Conservation (phyloP, 1,140 invertebrate species). For the Drosophila kanapiae region DNA sequence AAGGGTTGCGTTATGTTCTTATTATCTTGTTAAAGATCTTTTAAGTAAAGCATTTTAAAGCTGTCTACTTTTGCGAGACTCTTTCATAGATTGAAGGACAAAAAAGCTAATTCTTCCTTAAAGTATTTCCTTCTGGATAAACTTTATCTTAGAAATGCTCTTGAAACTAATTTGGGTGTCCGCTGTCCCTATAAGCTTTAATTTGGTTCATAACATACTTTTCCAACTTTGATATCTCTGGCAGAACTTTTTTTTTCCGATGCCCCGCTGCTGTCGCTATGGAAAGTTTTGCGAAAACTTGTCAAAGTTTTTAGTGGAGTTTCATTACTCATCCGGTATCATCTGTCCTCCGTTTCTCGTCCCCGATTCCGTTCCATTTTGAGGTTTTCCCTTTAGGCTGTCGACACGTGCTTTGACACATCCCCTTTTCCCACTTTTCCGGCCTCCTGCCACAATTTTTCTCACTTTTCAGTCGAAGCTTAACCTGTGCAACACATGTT, state of each 20-base stretch:
- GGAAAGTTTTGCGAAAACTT: slow-evolving; percentile 51
- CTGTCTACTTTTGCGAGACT: neutral
- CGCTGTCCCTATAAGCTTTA: slow-evolving; percentile 7
- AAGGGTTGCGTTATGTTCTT: neutral
- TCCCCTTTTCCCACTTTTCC: slow-evolving; percentile 13
- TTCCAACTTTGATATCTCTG: slow-evolving; percentile 46
- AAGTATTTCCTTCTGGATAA: slow-evolving; percentile 7
- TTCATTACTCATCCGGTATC: slow-evolving; percentile 61
- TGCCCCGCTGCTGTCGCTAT: slow-evolving; percentile 7
- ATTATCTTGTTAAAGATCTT: neutral
- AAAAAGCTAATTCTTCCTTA: neutral
- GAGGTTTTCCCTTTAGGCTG: slow-evolving; percentile 43
- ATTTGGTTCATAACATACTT: slow-evolving; percentile 48
- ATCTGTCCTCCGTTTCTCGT: slow-evolving; percentile 30
- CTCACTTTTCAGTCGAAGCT: slow-evolving; percentile 10
- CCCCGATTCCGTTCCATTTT: slow-evolving; percentile 15
- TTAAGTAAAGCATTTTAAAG: too few relatives aligned
- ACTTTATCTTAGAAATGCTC: slow-evolving; percentile 9
- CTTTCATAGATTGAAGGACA: neutral
- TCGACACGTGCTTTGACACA: slow-evolving; percentile 47
- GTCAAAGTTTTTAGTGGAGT: slow-evolving; percentile 64
- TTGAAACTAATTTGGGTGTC: slow-evolving; percentile 36
- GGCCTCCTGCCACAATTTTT: neutral
- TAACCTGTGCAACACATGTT: slow-evolving; percentile 51
- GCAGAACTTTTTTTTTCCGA: slow-evolving; percentile 33